Percentiles rank a stretch among this genome's conserved stretches.
Conservation (phyloP, 2,113 vertebrate species). For the Archilochus colubris region DNA sequence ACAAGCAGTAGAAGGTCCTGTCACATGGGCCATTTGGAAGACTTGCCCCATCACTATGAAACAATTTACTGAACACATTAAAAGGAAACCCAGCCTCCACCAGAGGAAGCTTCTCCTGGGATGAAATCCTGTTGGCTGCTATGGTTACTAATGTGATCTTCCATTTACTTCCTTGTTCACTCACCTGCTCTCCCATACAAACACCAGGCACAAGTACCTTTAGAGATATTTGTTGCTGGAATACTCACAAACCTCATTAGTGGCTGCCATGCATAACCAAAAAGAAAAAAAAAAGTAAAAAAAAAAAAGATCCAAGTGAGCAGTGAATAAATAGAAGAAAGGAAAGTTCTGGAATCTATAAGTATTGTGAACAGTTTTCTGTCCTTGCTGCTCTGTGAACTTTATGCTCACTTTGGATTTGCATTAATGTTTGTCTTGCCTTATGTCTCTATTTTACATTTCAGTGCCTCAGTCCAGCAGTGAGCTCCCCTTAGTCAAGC, state of each 20-base stretch:
- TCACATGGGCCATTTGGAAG: background rate
- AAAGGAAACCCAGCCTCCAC: background rate
- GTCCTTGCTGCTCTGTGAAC: slow-evolving; percentile 10
- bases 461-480: background rate
- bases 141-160: slow-evolving; percentile 56
- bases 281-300: background rate
- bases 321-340: background rate
- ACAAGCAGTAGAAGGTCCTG: background rate
- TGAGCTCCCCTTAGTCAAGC: slow-evolving; percentile 18
- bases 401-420: slow-evolving; percentile 38
- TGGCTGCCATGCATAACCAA: background rate
- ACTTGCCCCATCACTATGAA: background rate
- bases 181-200: slow-evolving; percentile 51
- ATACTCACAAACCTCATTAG: slow-evolving; percentile 19
- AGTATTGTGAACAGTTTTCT: background rate
- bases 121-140: slow-evolving; percentile 34
- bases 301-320: background rate
- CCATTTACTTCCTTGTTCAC: background rate
- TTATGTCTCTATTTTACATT: slow-evolving; percentile 58
- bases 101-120: background rate
- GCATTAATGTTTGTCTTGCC: slow-evolving; percentile 31
- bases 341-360: background rate
- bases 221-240: background rate
- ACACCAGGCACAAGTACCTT: background rate
- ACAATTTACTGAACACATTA: background rate